Base-by-base conservation (phyloP, 2,888 invertebrate genomes). In the Lumbricus terrestris region DNA sequence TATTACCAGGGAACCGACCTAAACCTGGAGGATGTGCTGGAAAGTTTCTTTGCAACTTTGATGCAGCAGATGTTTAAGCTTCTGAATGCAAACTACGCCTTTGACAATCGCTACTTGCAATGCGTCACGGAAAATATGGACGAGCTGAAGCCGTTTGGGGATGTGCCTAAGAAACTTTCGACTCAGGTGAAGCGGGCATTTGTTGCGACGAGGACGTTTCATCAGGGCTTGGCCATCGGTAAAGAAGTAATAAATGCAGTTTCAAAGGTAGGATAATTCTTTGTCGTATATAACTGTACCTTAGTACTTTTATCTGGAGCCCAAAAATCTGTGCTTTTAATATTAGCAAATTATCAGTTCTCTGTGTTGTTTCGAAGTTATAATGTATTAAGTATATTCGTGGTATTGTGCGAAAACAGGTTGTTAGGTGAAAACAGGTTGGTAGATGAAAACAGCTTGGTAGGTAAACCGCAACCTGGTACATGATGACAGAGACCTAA, bases 41-140 rank as follows among this genome's bases (percentile, higher is more conserved):
- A 98, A 94, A 96, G 96, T 92, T 99, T 99, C 96, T 99, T 99
- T 96, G 97, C 97, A 93, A 97, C 97, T 33, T 96, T 99, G 82
- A 98, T 98, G 95, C 97, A 98, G 95, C 97, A 97, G 95, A 98
- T 99, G 98, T 98, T 98, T 95, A 92, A 94, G 35, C 92, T 98
- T 89, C 96, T 98, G 93, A 98, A 99, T 95, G 96, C 97, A n/a
- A 98, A 98, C 95, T 98, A 98, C 95, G 96, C 96, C 92, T 98
- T 98, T 94, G 97, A 97, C 94, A 97, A 97, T 92, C 91, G 92
- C 5, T 97, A 98, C 94, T 95, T 98, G 93, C 96, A 96, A 90
- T 99, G 99, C 95, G 97, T 98, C 91, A 97, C 97, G 93, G 97
- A 97, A 94, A 97, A 97, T 94, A 98, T 99, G 98, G 97, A 97